A percentile compares a stretch with the other conserved stretches of the same genome.
Evolutionary conservation across 2,113 vertebrate genomes (phyloP).

Genomic region (Dipodomys ordii): DNA sequence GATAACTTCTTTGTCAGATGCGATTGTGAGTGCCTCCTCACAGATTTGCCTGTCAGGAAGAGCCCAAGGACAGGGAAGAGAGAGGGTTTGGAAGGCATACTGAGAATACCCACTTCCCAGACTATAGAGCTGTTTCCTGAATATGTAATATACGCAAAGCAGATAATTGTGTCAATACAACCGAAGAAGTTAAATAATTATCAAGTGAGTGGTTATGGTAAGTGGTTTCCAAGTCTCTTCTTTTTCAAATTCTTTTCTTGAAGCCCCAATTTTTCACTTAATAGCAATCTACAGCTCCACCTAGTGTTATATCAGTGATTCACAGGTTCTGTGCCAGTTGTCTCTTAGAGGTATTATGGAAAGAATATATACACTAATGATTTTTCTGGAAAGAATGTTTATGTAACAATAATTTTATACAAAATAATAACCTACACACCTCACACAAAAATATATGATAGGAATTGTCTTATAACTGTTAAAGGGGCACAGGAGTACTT

Average conservation of each 20-base stretch:
- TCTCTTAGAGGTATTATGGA: neutral
- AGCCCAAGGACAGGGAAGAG: too few species aligned
- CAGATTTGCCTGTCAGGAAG: neutral
- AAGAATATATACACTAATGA: too few species aligned
- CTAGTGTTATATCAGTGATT: slow-evolving; percentile 60
- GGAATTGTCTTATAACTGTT: too few species aligned
- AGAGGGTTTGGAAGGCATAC: neutral
- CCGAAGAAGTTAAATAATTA: slow-evolving; percentile 6
- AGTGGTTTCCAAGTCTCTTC: neutral
- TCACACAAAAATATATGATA: too few species aligned
- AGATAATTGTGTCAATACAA: neutral
- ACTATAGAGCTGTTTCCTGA: neutral
- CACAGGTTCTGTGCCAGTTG: neutral
- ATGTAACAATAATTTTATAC: too few species aligned
- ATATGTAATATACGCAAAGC: neutral
- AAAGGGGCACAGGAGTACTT: too few species aligned
- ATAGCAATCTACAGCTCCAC: slow-evolving; percentile 60
- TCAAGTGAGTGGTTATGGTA: neutral
- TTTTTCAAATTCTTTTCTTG: neutral
- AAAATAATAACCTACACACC: too few species aligned
- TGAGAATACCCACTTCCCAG: neutral
- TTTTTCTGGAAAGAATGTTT: too few species aligned
- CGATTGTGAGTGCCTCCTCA: neutral
- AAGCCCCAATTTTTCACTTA: neutral
- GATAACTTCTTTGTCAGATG: neutral